These are phyloP conservation scores for Eurosta solidaginis DNA, from an alignment of 1,140 invertebrate species.

Conservation along the genomic window DNA sequence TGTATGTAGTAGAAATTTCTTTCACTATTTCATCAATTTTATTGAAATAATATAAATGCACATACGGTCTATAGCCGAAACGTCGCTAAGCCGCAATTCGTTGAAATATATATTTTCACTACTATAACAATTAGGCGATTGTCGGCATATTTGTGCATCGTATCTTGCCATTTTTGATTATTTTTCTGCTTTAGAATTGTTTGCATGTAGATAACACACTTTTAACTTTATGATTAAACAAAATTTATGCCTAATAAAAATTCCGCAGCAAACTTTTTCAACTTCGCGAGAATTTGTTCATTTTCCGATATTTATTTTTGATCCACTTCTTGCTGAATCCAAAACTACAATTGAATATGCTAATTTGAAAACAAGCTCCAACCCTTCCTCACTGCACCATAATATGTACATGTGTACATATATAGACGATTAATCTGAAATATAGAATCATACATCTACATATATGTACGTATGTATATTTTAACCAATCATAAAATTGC, in stretches of 20 bases:
- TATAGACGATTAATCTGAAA: too few species aligned
- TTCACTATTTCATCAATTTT: neutral
- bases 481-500: too few species aligned
- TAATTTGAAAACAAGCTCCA: too few species aligned
- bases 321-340: too few species aligned
- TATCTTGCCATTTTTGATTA: neutral
- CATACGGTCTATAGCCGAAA: neutral
- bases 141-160: neutral
- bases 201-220: neutral
- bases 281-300: neutral
- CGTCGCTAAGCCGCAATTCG: neutral
- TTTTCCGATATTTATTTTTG: too few species aligned
- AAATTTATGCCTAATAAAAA: neutral
- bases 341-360: too few species aligned
- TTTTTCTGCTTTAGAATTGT: neutral
- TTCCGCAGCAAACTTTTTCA: neutral
- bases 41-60: neutral
- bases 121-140: neutral
- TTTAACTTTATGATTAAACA: neutral
- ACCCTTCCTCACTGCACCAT: too few species aligned
- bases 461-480: too few species aligned
- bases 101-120: constrained; percentile 13
- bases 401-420: too few species aligned
- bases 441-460: too few species aligned
- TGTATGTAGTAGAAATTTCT: neutral